A percentile compares a stretch with the other conserved stretches of the same genome.
These are phyloP conservation scores for Sminthurinus aureus DNA, from an alignment of 2,888 invertebrate species.

Conservation along the genomic window DNA sequence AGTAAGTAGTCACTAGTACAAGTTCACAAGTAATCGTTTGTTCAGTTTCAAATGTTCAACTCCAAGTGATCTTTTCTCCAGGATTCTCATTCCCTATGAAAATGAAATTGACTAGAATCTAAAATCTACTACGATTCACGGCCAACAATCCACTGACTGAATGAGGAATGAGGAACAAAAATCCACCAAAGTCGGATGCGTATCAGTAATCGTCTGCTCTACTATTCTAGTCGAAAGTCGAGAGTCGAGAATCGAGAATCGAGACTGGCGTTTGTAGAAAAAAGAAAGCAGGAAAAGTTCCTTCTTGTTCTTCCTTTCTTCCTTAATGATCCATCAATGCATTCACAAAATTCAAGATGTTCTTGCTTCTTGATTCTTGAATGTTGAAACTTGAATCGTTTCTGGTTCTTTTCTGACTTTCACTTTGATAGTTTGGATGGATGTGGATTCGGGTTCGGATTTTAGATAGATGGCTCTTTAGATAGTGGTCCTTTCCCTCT, in stretches of 20 bases:
- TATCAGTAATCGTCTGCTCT: too few species aligned
- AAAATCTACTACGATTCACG: too few species aligned
- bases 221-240: too few species aligned
- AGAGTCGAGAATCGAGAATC: background rate
- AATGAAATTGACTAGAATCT: too few species aligned
- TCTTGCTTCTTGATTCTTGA: background rate
- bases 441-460: too few species aligned
- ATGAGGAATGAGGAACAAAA: background rate
- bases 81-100: too few species aligned
- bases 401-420: background rate
- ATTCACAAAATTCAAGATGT: conserved; percentile 11
- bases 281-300: conserved; percentile 2
- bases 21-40: too few species aligned
- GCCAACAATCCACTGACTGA: background rate
- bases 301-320: background rate
- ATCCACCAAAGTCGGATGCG: too few species aligned
- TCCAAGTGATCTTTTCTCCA: too few species aligned
- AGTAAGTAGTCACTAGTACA: too few species aligned
- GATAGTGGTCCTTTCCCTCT: background rate
- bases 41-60: too few species aligned
- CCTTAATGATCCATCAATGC: conserved; percentile 40
- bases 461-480: background rate
- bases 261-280: background rate
- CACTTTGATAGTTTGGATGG: background rate
- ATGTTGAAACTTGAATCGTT: too few species aligned